Percentiles rank a stretch among this genome's conserved stretches.
phyloP scores from a whole-genome alignment of 2,797 vertebrate genomes.

The Diplodus sargus region DNA sequence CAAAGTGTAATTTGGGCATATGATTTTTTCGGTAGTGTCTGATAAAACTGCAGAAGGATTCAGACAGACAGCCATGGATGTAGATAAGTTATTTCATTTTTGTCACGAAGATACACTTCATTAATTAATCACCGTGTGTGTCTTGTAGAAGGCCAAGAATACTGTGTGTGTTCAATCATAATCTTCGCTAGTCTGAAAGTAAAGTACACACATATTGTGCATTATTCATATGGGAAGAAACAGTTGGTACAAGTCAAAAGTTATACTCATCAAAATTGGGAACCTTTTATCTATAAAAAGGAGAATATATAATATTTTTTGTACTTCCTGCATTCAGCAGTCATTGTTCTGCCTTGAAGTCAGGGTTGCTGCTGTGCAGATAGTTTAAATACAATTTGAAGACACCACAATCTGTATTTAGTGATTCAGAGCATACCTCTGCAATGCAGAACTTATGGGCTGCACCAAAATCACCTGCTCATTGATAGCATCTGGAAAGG shows the following conservation, averaged over 20 bases:
- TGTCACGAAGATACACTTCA: constrained; percentile 10
- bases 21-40: background rate
- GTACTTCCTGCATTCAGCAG: constrained; percentile 12
- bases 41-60: constrained; percentile 4
- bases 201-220: background rate
- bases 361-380: constrained; percentile 29
- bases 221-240: constrained; percentile 7
- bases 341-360: constrained; percentile 13
- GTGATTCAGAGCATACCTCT: constrained; percentile 69
- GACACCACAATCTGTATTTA: constrained; percentile 54
- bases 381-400: constrained; percentile 35
- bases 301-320: background rate
- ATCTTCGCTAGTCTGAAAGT: background rate
- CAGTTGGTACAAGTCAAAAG: background rate
- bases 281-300: background rate
- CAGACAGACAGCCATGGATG: background rate
- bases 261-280: background rate
- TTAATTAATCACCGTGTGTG: constrained; percentile 24
- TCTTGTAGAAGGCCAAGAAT: constrained; percentile 4
- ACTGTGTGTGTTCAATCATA: background rate
- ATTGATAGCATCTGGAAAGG: constrained; percentile 72
- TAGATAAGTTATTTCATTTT: background rate
- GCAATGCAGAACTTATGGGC: constrained; percentile 78
- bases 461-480: constrained; percentile 78
- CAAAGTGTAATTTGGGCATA: background rate